Conservation (phyloP, 2,113 vertebrate genomes). For the Abramis brama region DNA sequence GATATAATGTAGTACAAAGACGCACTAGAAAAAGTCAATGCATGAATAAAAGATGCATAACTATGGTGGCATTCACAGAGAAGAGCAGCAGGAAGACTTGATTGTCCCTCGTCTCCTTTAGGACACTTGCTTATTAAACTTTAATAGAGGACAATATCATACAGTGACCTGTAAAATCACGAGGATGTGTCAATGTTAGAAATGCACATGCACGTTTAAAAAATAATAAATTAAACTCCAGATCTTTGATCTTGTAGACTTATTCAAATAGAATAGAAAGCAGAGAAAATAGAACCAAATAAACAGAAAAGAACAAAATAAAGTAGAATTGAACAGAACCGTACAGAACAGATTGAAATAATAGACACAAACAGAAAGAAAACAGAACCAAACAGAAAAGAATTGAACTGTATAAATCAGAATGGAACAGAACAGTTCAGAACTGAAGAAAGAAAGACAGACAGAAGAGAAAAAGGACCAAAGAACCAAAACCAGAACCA, state of each 20-base stretch:
- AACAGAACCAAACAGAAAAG: no score
- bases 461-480: no score
- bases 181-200: background rate
- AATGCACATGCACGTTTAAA: background rate
- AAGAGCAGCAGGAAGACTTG: slow-evolving; percentile 4
- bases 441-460: no score
- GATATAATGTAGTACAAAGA: slow-evolving; percentile 18
- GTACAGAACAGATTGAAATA: background rate
- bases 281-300: background rate
- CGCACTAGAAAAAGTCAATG: slow-evolving; percentile 5
- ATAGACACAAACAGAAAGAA: no score
- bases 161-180: slow-evolving; percentile 22
- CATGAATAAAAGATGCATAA: slow-evolving; percentile 38
- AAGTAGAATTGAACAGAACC: background rate
- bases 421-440: no score
- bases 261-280: background rate
- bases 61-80: slow-evolving; percentile 23
- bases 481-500: no score
- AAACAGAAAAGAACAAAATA: background rate
- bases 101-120: background rate
- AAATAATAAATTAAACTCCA: background rate
- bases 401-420: no score
- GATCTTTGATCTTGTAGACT: background rate
- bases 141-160: slow-evolving; percentile 9
- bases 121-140: slow-evolving; percentile 15